Conservation (phyloP, 1,140 invertebrate species). For the Harlomillsia oculata region DNA sequence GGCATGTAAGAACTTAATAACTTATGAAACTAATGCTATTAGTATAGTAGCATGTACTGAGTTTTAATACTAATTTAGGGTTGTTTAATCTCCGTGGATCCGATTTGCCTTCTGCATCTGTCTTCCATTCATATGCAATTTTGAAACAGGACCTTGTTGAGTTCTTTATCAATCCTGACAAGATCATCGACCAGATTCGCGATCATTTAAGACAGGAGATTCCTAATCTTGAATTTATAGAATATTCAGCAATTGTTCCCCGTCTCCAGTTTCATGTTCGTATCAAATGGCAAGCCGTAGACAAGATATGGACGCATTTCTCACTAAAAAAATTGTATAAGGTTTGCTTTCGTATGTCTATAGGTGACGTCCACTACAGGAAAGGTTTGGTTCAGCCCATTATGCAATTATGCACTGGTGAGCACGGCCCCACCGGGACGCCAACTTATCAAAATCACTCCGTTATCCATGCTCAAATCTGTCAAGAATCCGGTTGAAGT, state of each 20-base stretch:
- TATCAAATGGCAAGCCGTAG: background rate
- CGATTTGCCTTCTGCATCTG: constrained; percentile 79
- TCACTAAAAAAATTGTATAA: background rate
- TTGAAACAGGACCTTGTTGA: constrained; percentile 45
- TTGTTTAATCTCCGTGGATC: constrained; percentile 83
- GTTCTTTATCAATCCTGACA: constrained; percentile 8
- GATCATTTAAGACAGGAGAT: background rate
- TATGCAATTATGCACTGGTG: constrained; percentile 21
- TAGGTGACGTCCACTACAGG: background rate
- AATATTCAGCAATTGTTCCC: background rate
- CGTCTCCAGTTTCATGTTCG: background rate
- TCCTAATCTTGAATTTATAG: background rate
- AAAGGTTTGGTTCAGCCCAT: constrained; percentile 27
- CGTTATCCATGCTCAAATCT: constrained; percentile 65
- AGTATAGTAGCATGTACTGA: background rate
- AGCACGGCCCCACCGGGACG: constrained; percentile 49
- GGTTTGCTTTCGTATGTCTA: background rate
- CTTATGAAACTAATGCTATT: background rate
- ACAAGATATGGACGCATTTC: background rate
- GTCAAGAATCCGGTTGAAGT: constrained; percentile 84
- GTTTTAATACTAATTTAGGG: constrained; percentile 44
- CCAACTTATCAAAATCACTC: constrained; percentile 42
- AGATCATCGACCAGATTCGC: background rate
- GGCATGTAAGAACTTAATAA: constrained; percentile 47
- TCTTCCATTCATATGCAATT: constrained; percentile 70